Conservation (phyloP, 2,888 invertebrate genomes). For the Pardosa pseudoannulata region DNA sequence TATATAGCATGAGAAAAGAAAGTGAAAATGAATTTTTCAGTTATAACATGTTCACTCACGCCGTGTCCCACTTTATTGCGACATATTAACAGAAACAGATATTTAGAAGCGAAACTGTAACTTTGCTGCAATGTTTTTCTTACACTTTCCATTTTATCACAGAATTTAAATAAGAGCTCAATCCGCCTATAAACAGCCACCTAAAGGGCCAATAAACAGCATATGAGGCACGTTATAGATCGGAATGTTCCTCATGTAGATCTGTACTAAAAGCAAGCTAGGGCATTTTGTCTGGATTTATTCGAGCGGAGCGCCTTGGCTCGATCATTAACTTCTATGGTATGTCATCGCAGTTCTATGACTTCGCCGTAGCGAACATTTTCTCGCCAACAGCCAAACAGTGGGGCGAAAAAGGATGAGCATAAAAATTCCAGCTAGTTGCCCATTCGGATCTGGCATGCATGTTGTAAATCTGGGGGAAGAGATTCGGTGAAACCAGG, state of each 20-base stretch:
- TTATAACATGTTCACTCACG: too few species aligned
- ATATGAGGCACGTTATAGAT: constrained; percentile 12
- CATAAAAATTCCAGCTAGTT: constrained; percentile 28
- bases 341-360: constrained; percentile 7
- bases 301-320: constrained; percentile 16
- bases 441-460: constrained; percentile 23
- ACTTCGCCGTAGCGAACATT: not conserved
- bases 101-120: too few species aligned
- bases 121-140: too few species aligned
- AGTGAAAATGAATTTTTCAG: too few species aligned
- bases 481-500: constrained; percentile 23
- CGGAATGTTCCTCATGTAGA: not conserved
- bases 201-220: constrained; percentile 8
- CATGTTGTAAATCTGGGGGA: constrained; percentile 57
- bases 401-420: constrained; percentile 7
- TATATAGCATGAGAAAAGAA: too few species aligned
- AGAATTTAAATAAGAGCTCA: not conserved
- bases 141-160: too few species aligned
- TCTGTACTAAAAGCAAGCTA: not conserved
- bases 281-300: constrained; percentile 14
- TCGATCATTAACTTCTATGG: constrained; percentile 48
- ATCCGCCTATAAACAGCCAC: not conserved
- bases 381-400: constrained; percentile 18
- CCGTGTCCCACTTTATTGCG: too few species aligned
- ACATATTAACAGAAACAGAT: too few species aligned